Conservation (phyloP, 1,140 invertebrate species). For the Scaptomyza montana region DNA sequence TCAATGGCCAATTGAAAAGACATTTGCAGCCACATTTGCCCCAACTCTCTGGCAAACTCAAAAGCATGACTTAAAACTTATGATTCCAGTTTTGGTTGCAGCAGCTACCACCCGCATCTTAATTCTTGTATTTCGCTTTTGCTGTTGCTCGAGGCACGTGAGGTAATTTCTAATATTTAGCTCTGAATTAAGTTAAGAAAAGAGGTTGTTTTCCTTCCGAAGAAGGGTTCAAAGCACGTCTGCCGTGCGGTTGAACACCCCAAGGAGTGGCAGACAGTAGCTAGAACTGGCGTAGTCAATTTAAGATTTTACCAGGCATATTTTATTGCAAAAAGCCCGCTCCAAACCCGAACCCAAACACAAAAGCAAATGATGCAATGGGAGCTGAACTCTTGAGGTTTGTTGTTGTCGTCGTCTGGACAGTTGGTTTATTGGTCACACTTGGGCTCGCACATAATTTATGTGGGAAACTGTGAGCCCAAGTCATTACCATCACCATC, state of each 20-base stretch:
- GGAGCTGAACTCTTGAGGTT: conserved; percentile 47
- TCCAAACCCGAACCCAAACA: no score
- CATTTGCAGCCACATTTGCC: conserved; percentile 78
- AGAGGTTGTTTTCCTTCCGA: conserved; percentile 5
- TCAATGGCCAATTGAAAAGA: conserved; percentile 82
- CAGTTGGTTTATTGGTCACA: conserved; percentile 83
- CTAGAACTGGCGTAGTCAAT: not conserved
- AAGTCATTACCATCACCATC: conserved; percentile 77
- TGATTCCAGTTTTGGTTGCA: conserved; percentile 41
- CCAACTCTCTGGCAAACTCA: conserved; percentile 57
- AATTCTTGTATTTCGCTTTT: conserved; percentile 4
- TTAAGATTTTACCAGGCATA: conserved; percentile 75
- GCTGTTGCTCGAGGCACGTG: conserved; percentile 66
- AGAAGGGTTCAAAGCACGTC: conserved; percentile 56
- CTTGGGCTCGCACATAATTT: conserved; percentile 83
- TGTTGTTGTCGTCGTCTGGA: conserved; percentile 53
- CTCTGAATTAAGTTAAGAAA: conserved; percentile 75
- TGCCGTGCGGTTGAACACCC: conserved; percentile 28
- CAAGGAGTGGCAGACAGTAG: conserved; percentile 9
- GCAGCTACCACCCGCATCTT: not conserved
- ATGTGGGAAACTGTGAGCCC: conserved; percentile 76
- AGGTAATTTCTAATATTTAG: conserved; percentile 83
- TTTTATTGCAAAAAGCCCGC: conserved; percentile 69
- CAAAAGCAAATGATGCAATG: conserved; percentile 34
- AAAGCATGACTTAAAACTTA: conserved; percentile 76